A percentile compares a stretch with the other conserved stretches of the same genome.
Conservation (phyloP, 1,140 invertebrate species). For the Druon quercuslanigerum region DNA sequence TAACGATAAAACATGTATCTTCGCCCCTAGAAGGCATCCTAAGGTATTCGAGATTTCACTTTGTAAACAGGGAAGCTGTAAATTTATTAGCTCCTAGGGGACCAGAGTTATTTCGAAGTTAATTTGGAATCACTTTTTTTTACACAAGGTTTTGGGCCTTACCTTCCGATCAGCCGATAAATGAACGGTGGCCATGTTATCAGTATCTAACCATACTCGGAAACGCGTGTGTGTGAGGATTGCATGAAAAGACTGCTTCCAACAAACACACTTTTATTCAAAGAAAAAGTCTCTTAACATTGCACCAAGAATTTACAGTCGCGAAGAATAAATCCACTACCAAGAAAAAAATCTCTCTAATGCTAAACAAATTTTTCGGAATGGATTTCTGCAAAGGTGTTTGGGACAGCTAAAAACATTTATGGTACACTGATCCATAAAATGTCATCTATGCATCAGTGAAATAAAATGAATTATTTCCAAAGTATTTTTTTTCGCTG, state of each 20-base stretch:
- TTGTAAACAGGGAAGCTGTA: slow-evolving; percentile 23
- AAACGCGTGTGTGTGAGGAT: not conserved
- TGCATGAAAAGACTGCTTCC: slow-evolving; percentile 12
- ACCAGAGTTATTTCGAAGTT: slow-evolving; percentile 28
- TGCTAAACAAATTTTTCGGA: too few species aligned
- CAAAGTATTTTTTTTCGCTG: too few species aligned
- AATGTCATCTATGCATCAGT: too few species aligned
- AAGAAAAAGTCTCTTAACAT: slow-evolving; percentile 2
- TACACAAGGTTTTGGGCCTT: slow-evolving; percentile 17
- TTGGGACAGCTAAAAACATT: too few species aligned
- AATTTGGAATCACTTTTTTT: slow-evolving; percentile 15
- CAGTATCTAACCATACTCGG: slow-evolving; percentile 22
- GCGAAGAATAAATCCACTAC: too few species aligned
- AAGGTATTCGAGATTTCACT: slow-evolving; percentile 8
- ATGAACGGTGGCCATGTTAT: slow-evolving; percentile 26
- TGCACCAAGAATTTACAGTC: not conserved
- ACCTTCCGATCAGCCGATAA: slow-evolving; percentile 30
- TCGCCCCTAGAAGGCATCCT: slow-evolving; percentile 3
- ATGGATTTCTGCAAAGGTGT: too few species aligned
- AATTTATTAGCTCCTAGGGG: slow-evolving; percentile 28
- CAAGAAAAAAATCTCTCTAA: too few species aligned
- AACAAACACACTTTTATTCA: slow-evolving; percentile 7
- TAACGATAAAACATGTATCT: slow-evolving; percentile 13
- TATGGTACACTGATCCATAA: too few species aligned
- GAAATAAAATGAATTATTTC: too few species aligned